phyloP scores from a whole-genome alignment of 2,113 vertebrate species.

The Xiphophorus couchianus region DNA sequence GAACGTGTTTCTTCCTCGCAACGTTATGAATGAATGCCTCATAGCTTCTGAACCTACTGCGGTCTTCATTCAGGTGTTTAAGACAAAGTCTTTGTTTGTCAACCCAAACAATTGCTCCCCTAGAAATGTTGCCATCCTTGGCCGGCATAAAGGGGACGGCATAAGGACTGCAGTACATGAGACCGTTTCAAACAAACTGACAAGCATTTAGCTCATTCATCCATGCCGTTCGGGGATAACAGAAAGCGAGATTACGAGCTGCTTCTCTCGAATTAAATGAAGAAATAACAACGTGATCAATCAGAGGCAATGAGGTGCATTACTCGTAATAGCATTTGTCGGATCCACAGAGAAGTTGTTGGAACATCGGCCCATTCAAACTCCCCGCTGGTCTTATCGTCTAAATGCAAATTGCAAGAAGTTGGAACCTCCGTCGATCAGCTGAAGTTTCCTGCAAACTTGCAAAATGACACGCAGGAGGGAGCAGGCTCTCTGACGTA shows the following conservation, averaged over 20 bases:
- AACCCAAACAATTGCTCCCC: conserved; percentile 14
- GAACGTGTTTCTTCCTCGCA: conserved; percentile 6
- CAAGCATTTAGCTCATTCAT: conserved; percentile 34
- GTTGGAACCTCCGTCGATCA: conserved; percentile 38
- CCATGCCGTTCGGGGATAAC: conserved; percentile 4
- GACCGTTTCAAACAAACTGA: conserved; percentile 6
- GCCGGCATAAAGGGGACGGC: conserved; percentile 1
- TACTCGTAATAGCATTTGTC: conserved; percentile 64
- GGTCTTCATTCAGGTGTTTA: conserved; percentile 23
- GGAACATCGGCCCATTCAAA: conserved; percentile 56
- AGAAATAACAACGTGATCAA: conserved; percentile 56
- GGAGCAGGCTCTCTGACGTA: conserved; percentile 10
- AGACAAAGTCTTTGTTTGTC: conserved; percentile 4
- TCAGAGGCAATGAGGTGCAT: conserved; percentile 57
- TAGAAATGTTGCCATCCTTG: conserved; percentile 21
- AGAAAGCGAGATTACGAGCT: conserved; percentile 39
- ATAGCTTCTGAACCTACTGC: conserved; percentile 2
- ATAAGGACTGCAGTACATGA: conserved; percentile 7
- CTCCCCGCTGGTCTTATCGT: conserved; percentile 55
- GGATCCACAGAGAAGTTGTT: conserved; percentile 40
- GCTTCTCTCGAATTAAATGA: conserved; percentile 51
- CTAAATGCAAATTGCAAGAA: conserved; percentile 65
- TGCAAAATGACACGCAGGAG: conserved; percentile 7
- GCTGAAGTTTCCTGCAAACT: conserved; percentile 33
- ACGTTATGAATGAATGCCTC: background rate